Base-by-base conservation (phyloP, 2,113 vertebrate species). In the Australoheros scitulus region DNA sequence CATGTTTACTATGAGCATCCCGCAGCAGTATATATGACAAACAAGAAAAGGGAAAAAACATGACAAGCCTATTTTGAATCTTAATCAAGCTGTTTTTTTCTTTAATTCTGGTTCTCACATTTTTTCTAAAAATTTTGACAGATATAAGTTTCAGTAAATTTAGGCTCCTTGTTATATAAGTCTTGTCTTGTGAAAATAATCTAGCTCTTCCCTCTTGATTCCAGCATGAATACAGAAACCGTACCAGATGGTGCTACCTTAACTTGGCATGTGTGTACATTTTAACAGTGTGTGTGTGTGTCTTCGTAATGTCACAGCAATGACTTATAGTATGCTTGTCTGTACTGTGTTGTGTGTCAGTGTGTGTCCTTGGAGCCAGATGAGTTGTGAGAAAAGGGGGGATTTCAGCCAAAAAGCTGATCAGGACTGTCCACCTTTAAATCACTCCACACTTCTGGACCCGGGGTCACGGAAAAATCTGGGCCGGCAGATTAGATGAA, bases 361-460 rank as follows among this genome's bases (percentile, higher is more conserved):
- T 2, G 4, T 29, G 61, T 47, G 90, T 85, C 91, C 91, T 92
- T 91, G 92, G 57, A 8, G 11, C 24, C 17, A 76, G 81, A 91
- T 92, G 84, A 93, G 84, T 87, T 90, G 89, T 79, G 83, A 63
- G 82, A 89, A 92, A 87, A 77, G 82, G 80, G 77, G 80, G 85
- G 56, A 87, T 87, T 92, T 92, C 58, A 41, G 61, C 86, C 83
- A 87, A 90, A 86, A 86, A 90, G 86, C 34, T 68, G 79, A 77
- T 70, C 87, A 13, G 52, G n/a, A 80, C 80, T 78, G 79, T 47
- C 80, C 84, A 88, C 70, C 75, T 36, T 84, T 93, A 91, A 93
- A 93, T 93, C 91, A 91, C 26, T 13, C 77, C 11, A 26, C 57
- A 55, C 22, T 63, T 70, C 52, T 59, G 41, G 86, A 18, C 76